These are phyloP conservation scores for Lypha dubia DNA, from an alignment of 2,888 invertebrate genomes.

Conservation along the genomic window DNA sequence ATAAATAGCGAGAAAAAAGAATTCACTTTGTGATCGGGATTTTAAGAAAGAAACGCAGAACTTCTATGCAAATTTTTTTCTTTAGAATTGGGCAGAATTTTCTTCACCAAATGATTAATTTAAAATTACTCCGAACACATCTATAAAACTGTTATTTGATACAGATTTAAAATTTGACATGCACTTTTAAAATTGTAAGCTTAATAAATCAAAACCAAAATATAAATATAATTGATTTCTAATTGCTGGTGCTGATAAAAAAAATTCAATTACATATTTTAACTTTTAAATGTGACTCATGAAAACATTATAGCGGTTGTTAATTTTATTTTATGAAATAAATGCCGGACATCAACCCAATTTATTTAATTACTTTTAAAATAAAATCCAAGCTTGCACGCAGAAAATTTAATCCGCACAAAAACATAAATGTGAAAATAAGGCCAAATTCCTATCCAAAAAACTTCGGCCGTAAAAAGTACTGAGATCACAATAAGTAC, in stretches of 20 bases:
- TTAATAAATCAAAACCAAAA: not conserved
- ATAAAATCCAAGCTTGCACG: not conserved
- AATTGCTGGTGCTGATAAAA: not conserved
- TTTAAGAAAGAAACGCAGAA: too few relatives aligned
- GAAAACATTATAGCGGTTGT: not conserved
- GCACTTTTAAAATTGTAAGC: not conserved
- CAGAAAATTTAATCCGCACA: not conserved
- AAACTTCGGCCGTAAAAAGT: too few relatives aligned
- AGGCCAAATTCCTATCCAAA: too few relatives aligned
- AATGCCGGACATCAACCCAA: not conserved
- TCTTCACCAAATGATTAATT: not conserved
- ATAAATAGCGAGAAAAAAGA: too few relatives aligned
- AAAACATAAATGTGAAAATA: not conserved
- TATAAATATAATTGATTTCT: not conserved
- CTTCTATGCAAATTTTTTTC: not conserved
- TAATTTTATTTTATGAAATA: not conserved
- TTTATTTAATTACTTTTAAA: slow-evolving; percentile 4
- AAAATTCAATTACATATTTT: not conserved
- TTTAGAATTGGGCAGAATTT: not conserved
- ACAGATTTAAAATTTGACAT: not conserved
- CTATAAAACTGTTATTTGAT: not conserved
- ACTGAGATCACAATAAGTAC: too few relatives aligned
- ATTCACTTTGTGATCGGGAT: too few relatives aligned
- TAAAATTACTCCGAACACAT: not conserved
- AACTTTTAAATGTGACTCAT: slow-evolving; percentile 2